Base-by-base conservation (phyloP, 2,113 vertebrate species). In the Datnioides undecimradiatus region DNA sequence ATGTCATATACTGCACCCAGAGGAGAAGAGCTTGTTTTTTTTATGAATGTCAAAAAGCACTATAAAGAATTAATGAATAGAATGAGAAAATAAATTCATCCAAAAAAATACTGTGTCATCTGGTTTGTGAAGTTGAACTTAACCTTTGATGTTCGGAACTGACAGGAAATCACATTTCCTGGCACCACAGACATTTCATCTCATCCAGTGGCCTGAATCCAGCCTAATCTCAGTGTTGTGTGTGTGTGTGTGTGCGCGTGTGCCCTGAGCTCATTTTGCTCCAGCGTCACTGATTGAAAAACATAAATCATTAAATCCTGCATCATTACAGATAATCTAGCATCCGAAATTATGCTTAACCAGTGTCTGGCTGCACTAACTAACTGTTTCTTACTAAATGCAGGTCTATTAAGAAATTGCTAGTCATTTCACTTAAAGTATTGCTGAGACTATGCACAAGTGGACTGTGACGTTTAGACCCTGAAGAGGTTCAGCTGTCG, bases 1-100 rank as follows among this genome's bases (percentile, higher is more conserved):
- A 87, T 88, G 89, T 87, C 84, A 91, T 91, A 88, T 88, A 89
- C 82, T 87, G 73, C 86, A 91, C 76, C 79, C 74, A 83, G 67
- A 87, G 68, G 52, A 46, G 68, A 67, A 79, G 71, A 43, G 60
- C 55, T 76, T 65, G 45, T 88, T 90, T 93, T 92, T 92, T 89
- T 90, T 72, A 94, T 91, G 73, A 91, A 93, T 93, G 91, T 91
- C 73, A 25, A 87, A 88, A 89, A 87, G 74, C 76, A 84, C 83
- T 93, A 89, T 91, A 85, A 83, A 79, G 52, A 91, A 89, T 83
- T 85, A 92, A 91, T 76, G 48, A 89, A 89, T 64, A 80, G 31
- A 78, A 40, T 36, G 76, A 73, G 74, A 85, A 48, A 92, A 92
- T 92, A 93, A 92, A 93, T 80, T 69, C 54, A 83, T 86, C 72